phyloP scores from a whole-genome alignment of 2,888 invertebrate species.

The Drosophila birchii region DNA sequence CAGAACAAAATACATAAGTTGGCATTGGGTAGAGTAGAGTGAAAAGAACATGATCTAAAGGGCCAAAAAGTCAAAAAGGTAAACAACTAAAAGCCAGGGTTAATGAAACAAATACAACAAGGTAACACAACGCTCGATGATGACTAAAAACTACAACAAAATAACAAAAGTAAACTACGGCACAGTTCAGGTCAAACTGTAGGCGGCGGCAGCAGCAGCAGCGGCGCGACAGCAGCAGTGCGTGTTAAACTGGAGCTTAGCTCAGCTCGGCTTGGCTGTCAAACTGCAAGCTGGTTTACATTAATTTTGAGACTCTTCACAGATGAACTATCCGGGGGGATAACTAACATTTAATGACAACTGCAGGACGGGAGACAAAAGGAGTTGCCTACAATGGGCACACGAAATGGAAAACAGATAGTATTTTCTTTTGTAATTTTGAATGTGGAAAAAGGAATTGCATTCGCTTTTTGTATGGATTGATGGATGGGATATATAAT shows the following conservation, averaged over 20 bases:
- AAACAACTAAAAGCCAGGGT: conserved; percentile 42
- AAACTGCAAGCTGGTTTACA: conserved; percentile 28
- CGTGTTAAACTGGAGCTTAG: conserved; percentile 51
- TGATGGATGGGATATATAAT: conserved; percentile 10
- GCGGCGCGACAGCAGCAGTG: conserved; percentile 37
- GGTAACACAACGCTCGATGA: conserved; percentile 38
- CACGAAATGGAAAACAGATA: conserved; percentile 14
- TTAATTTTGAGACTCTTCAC: neutral
- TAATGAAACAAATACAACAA: conserved; percentile 23
- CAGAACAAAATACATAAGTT: conserved; percentile 45
- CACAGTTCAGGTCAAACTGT: conserved; percentile 33
- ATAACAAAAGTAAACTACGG: conserved; percentile 23
- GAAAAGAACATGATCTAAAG: conserved; percentile 45
- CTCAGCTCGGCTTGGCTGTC: conserved; percentile 6
- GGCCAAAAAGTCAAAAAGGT: conserved; percentile 57
- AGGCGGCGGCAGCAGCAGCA: conserved; percentile 16
- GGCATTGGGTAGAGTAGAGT: conserved; percentile 37
- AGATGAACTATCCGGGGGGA: conserved; percentile 7
- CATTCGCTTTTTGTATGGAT: conserved; percentile 30
- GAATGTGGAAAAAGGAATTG: conserved; percentile 8
- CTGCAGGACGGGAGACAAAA: conserved; percentile 30
- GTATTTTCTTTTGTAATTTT: conserved; percentile 11
- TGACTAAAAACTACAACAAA: conserved; percentile 24
- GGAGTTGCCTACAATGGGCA: conserved; percentile 21
- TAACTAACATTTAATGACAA: conserved; percentile 25